These are phyloP conservation scores for Chitala chitala DNA, from an alignment of 2,113 vertebrate genomes.

Conservation along the genomic window DNA sequence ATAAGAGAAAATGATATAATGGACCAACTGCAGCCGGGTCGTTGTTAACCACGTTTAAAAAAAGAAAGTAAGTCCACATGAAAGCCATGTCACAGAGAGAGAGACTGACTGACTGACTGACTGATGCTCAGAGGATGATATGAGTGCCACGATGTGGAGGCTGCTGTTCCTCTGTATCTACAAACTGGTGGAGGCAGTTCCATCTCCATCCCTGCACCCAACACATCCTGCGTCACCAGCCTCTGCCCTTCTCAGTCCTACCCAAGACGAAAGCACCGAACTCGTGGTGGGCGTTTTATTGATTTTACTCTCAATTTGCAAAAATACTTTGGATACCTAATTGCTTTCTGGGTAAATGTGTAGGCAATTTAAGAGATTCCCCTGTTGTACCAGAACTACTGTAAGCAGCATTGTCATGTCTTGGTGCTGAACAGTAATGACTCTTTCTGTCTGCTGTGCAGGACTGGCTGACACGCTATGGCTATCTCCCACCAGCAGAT, in stretches of 20 bases:
- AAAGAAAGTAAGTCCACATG: neutral
- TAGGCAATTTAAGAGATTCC: no score
- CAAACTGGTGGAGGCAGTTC: neutral
- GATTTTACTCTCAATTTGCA: neutral
- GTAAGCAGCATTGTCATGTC: neutral
- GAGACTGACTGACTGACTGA: neutral
- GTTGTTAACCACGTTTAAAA: constrained; percentile 4
- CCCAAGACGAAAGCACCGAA: constrained; percentile 46
- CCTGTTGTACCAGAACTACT: neutral
- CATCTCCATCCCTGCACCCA: neutral
- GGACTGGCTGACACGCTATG: constrained; percentile 65
- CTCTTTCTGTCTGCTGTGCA: constrained; percentile 22
- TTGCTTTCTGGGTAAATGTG: neutral
- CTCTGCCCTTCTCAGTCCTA: constrained; percentile 38
- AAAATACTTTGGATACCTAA: neutral
- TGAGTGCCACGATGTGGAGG: constrained; percentile 34
- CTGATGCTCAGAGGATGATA: constrained; percentile 29
- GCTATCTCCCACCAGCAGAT: constrained; percentile 62
- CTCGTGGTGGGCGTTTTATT: constrained; percentile 49
- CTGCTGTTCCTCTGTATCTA: constrained; percentile 36
- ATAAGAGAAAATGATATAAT: no score
- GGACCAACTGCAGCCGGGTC: neutral
- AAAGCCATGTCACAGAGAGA: neutral
- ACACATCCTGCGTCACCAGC: constrained; percentile 9
- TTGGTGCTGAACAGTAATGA: neutral